Percentiles rank a stretch among this genome's conserved stretches.
Evolutionary conservation across 2,113 vertebrate genomes (phyloP).

Genomic region (Lichenostomus cassidix): DNA sequence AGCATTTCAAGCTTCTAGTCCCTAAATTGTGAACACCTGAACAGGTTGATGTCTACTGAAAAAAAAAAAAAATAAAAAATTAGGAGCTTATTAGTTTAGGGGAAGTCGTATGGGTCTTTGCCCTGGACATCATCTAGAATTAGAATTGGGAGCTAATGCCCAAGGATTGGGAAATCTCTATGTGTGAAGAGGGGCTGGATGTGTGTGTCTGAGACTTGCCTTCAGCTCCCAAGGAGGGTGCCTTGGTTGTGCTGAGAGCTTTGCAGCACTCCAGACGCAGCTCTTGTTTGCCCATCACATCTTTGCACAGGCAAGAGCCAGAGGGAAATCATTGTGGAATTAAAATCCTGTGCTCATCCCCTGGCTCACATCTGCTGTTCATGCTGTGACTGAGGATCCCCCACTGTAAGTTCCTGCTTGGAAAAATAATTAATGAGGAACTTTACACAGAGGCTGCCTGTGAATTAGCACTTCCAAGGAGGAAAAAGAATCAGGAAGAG

Average conservation of each 20-base stretch:
- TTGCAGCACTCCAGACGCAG: background rate
- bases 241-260: background rate
- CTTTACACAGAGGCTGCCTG: background rate
- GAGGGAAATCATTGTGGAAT: background rate
- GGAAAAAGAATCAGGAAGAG: background rate
- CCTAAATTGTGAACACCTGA: background rate
- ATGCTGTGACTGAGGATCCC: background rate
- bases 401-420: background rate
- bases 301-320: background rate
- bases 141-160: background rate
- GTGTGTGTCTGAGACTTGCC: background rate
- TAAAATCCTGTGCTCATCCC: background rate
- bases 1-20: background rate
- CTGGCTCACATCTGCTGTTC: rapidly evolving
- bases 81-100: background rate
- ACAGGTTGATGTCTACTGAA: background rate
- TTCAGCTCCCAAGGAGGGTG: background rate
- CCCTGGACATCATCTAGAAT: background rate
- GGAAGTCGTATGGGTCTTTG: background rate
- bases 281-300: background rate
- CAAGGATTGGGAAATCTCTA: rapidly evolving
- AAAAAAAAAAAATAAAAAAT: background rate
- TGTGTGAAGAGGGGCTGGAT: background rate
- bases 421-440: background rate
- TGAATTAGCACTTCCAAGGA: background rate